Conservation (phyloP, 2,797 vertebrate genomes). For the Leptoclinus maculatus region DNA sequence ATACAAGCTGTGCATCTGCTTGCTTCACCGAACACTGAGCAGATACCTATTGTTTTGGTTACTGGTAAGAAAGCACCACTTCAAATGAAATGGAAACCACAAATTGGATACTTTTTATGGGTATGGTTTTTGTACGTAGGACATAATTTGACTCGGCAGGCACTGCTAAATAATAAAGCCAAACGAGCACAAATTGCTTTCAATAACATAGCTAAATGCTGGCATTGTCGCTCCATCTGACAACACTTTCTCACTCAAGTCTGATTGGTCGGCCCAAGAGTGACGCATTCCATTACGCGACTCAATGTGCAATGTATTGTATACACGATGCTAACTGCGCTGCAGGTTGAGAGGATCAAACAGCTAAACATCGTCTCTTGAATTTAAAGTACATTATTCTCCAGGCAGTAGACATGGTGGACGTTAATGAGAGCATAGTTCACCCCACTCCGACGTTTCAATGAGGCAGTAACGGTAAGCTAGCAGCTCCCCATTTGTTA, state of each 20-base stretch:
- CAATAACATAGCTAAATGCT: background rate
- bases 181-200: background rate
- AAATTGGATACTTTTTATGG: background rate
- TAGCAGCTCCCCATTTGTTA: background rate
- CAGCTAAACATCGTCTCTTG: background rate
- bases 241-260: background rate
- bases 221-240: background rate
- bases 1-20: background rate
- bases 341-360: background rate
- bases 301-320: conserved; percentile 13
- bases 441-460: background rate
- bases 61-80: background rate
- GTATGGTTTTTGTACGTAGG: background rate
- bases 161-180: background rate
- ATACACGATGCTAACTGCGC: conserved; percentile 6
- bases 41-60: background rate
- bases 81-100: background rate
- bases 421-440: background rate
- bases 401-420: fast-evolving
- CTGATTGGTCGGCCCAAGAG: conserved; percentile 29
- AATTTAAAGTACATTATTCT: background rate
- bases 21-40: background rate
- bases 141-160: background rate
- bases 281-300: conserved; percentile 56
- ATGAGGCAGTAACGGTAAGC: conserved; percentile 28